Percentiles rank a stretch among this genome's conserved stretches.
Evolutionary conservation across 1,140 invertebrate species (phyloP).

Genomic region (Drosophila erecta): DNA sequence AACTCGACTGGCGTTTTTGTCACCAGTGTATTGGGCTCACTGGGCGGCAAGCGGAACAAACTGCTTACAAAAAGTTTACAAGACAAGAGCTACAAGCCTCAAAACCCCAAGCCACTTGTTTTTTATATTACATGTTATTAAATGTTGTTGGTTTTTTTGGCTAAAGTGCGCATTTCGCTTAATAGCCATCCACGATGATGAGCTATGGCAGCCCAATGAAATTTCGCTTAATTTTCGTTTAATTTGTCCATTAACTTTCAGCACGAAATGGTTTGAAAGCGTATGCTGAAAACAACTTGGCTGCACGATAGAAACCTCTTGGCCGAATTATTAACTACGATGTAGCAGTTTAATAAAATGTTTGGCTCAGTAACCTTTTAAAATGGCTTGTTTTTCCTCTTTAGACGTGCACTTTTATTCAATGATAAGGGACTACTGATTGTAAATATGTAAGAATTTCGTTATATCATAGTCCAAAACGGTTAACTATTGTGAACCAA

Average conservation of each 20-base stretch:
- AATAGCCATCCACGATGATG: constrained; percentile 37
- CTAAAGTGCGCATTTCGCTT: constrained; percentile 21
- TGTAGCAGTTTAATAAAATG: background rate
- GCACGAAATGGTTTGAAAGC: constrained; percentile 31
- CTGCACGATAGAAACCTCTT: constrained; percentile 30
- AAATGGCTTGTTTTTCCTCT: background rate
- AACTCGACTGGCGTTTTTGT: constrained; percentile 10
- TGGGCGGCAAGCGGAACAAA: constrained; percentile 40
- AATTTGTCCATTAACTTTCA: constrained; percentile 39
- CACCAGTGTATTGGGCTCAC: constrained; percentile 8
- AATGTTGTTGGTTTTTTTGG: background rate
- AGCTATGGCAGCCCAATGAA: constrained; percentile 27
- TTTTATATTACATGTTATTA: constrained; percentile 12
- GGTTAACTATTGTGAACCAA: background rate
- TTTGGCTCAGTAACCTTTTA: constrained; percentile 4
- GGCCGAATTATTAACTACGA: constrained; percentile 19
- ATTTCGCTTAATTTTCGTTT: constrained; percentile 40
- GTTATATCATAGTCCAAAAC: no score
- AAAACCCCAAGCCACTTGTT: constrained; percentile 21
- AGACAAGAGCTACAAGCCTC: constrained; percentile 26
- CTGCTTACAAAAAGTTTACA: constrained; percentile 13
- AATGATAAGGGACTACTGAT: background rate
- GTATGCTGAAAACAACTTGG: constrained; percentile 5
- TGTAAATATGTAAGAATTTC: no score
- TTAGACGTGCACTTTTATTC: background rate